phyloP scores from a whole-genome alignment of 2,113 vertebrate genomes.

The Sebastes schlegelii region DNA sequence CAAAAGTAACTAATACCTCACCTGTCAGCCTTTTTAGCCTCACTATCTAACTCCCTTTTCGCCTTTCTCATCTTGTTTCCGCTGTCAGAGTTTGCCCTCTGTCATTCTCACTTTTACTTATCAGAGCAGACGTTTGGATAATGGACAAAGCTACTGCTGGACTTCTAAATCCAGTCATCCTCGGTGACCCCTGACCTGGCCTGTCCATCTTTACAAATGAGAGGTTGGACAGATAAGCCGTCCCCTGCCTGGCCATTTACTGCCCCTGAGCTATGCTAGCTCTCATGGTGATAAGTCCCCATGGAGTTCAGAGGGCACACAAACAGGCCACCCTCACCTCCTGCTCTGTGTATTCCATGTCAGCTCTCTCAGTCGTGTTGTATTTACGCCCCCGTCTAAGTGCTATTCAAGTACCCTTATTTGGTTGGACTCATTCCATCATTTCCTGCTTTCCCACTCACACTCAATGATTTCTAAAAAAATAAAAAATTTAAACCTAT shows the following conservation, averaged over 20 bases:
- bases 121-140: slow-evolving; percentile 84
- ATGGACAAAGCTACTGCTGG: slow-evolving; percentile 77
- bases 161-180: slow-evolving; percentile 84
- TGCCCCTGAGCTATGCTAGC: slow-evolving; percentile 75
- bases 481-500: slow-evolving; percentile 54
- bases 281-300: slow-evolving; percentile 80
- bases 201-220: slow-evolving; percentile 85
- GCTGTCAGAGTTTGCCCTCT: slow-evolving; percentile 72
- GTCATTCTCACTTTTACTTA: slow-evolving; percentile 84
- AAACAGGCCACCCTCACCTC: slow-evolving; percentile 78
- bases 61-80: slow-evolving; percentile 77
- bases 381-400: slow-evolving; percentile 73
- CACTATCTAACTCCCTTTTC: slow-evolving; percentile 64
- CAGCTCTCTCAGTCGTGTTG: slow-evolving; percentile 66
- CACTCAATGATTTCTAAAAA: slow-evolving; percentile 38
- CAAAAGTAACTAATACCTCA: slow-evolving; percentile 58
- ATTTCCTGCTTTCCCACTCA: slow-evolving; percentile 53
- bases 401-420: slow-evolving; percentile 74
- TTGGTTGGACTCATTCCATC: slow-evolving; percentile 47
- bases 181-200: slow-evolving; percentile 80
- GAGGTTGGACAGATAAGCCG: slow-evolving; percentile 81
- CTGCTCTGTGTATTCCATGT: slow-evolving; percentile 76
- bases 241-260: slow-evolving; percentile 74
- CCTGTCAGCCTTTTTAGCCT: slow-evolving; percentile 71
- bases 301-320: slow-evolving; percentile 80